phyloP scores from a whole-genome alignment of 2,888 invertebrate species.

The Apoda limacodes region DNA sequence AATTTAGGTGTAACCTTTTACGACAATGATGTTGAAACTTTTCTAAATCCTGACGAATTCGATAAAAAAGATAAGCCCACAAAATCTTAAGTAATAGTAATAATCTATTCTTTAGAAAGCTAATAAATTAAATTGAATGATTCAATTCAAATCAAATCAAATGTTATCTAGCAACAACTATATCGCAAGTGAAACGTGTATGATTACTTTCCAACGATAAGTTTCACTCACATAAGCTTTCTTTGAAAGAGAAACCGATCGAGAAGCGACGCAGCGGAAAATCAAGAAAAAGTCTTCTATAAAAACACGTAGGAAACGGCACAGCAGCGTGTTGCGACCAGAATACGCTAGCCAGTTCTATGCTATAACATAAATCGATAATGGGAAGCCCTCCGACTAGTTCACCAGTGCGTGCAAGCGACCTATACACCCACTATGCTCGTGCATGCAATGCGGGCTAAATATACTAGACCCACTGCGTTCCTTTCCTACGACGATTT shows the following conservation, averaged over 20 bases:
- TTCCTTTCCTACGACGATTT: slow-evolving; percentile 32
- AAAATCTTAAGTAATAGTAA: too few relatives aligned
- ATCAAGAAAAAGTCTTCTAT: slow-evolving; percentile 38
- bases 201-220: slow-evolving; percentile 36
- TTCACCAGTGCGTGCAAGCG: slow-evolving; percentile 69
- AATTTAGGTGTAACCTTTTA: too few relatives aligned
- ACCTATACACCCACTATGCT: slow-evolving; percentile 64
- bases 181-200: slow-evolving; percentile 50
- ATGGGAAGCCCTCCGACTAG: slow-evolving; percentile 68
- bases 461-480: slow-evolving; percentile 57
- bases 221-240: slow-evolving; percentile 45
- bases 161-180: too few relatives aligned
- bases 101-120: too few relatives aligned
- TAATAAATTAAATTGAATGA: too few relatives aligned
- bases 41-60: too few relatives aligned
- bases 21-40: too few relatives aligned
- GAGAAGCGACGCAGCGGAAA: slow-evolving; percentile 32
- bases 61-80: too few relatives aligned
- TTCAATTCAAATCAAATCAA: too few relatives aligned
- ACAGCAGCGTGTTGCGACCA: slow-evolving; percentile 34
- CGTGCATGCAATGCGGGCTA: slow-evolving; percentile 65
- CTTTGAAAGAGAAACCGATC: slow-evolving; percentile 48
- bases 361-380: slow-evolving; percentile 64
- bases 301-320: slow-evolving; percentile 37
- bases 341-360: slow-evolving; percentile 23